Percentiles rank a stretch among this genome's conserved stretches.
Conservation (phyloP, 2,797 vertebrate genomes). For the Thalassophryne amazonica region DNA sequence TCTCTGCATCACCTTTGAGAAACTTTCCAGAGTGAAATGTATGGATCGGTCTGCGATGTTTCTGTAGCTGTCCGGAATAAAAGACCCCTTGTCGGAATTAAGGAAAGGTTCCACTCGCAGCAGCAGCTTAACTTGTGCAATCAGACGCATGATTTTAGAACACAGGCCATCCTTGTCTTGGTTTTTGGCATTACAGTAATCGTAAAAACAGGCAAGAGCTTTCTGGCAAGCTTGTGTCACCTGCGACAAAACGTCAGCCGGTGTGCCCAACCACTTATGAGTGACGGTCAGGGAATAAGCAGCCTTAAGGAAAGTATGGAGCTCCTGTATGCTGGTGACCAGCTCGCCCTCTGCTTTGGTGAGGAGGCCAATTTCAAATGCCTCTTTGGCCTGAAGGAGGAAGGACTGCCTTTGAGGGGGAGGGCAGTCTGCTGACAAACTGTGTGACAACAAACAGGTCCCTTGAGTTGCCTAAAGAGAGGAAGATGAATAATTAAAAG, state of each 20-base stretch:
- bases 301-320: slow-evolving; percentile 88
- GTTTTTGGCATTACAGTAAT: slow-evolving; percentile 64
- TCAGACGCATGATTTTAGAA: slow-evolving; percentile 77
- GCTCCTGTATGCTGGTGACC: slow-evolving; percentile 87
- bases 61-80: slow-evolving; percentile 84
- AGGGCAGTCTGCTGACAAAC: slow-evolving; percentile 81
- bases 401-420: slow-evolving; percentile 52
- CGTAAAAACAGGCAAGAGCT: slow-evolving; percentile 77
- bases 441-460: slow-evolving; percentile 86
- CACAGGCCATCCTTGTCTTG: slow-evolving; percentile 73
- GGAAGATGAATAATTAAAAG: background rate
- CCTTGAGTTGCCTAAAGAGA: slow-evolving; percentile 84
- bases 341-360: slow-evolving; percentile 71
- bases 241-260: slow-evolving; percentile 8
- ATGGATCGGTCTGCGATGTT: slow-evolving; percentile 43
- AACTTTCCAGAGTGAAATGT: slow-evolving; percentile 62
- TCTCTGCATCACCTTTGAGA: slow-evolving; percentile 74
- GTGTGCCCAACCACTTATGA: slow-evolving; percentile 74
- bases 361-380: slow-evolving; percentile 87
- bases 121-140: slow-evolving; percentile 70
- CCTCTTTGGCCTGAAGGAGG: slow-evolving; percentile 82
- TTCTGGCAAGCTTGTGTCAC: slow-evolving; percentile 72
- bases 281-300: slow-evolving; percentile 83
- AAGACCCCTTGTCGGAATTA: slow-evolving; percentile 81
- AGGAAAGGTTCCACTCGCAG: slow-evolving; percentile 75